Evolutionary conservation across 2,797 vertebrate species (phyloP).

Genomic region (Tachyglossus aculeatus): DNA sequence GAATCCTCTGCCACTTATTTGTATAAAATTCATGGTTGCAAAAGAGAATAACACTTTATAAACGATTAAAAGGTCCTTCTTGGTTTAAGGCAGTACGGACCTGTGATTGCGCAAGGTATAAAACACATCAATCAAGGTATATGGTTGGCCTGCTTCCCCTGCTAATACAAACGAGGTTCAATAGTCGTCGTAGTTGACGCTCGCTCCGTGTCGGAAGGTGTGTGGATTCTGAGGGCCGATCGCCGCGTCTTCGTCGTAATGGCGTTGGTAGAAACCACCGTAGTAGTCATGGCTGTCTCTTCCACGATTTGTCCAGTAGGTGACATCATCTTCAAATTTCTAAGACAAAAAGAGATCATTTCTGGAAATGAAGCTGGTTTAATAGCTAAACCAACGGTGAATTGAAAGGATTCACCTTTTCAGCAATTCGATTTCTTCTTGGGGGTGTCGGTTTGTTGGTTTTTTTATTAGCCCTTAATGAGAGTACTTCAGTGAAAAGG

Average conservation of each 20-base stretch:
- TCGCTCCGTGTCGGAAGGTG: slow-evolving; percentile 84
- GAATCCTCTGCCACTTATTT: slow-evolving; percentile 14
- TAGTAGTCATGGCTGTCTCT: slow-evolving; percentile 80
- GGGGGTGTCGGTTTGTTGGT: no score
- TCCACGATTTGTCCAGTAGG: slow-evolving; percentile 87
- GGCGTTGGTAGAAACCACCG: slow-evolving; percentile 84
- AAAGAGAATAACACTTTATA: background rate
- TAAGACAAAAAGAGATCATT: slow-evolving; percentile 59
- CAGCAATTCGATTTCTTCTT: no score
- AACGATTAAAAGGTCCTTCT: background rate
- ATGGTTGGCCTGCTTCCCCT: no score
- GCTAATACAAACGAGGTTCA: no score
- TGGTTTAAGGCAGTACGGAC: accelerated
- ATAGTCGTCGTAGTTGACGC: slow-evolving; percentile 94
- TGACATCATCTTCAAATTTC: slow-evolving; percentile 92
- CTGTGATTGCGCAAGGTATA: accelerated
- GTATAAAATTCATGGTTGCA: background rate
- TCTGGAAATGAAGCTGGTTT: no score
- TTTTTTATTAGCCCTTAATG: no score
- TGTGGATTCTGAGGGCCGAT: slow-evolving; percentile 77
- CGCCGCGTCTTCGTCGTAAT: slow-evolving; percentile 90
- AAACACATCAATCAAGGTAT: no score
- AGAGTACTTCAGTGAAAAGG: no score
- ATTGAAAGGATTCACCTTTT: no score
- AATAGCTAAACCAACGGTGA: no score